Base-by-base conservation (phyloP, 1,140 invertebrate species). In the Cataglyphis hispanica region DNA sequence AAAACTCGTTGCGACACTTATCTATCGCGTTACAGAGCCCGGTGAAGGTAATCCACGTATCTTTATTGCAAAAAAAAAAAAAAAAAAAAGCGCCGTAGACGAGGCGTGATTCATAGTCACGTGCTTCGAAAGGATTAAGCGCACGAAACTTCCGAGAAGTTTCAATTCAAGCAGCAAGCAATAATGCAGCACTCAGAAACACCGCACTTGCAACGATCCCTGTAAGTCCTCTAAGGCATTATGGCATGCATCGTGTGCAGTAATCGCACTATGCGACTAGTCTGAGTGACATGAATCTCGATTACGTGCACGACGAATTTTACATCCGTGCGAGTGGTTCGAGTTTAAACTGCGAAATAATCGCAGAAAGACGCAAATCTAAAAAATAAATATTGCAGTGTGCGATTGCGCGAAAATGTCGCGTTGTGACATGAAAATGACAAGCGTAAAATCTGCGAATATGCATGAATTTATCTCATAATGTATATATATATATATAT, bases 61-160 rank as follows among this genome's bases (percentile, higher is more conserved):
- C 25, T 16, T 43, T 27, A 37, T 25, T 56, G 22, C 46, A 19
- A 53, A 25, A 50, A 72, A 31, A 27, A 58, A 40, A 19, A 53
- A 25, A 50, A 72, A 31, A 27, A 58, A 40, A 56, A 4, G 46
- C 10, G n/a, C 10, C 31, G 16, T 40, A 27, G 77, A 72, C 40
- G 25, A 61, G 67, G 40, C 67, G 53, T 74, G 67, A 83, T 40
- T 70, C 69, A 37, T 34, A 63, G 72, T 53, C 83, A 84, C 72
- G 58, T 75, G 83, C 40, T 22, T 10, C 8, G 72, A 1, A 60
- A 7, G 58, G 63, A 84, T 84, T 84, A 77, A 63, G 74, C 58
- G 72, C 83, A 84, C 56, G 83, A 64, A 84, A 84, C 83, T 84
- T 84, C 83, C 74, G 58, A 63, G 74, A 84, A 84, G 72, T 78